Percentiles rank a stretch among this genome's conserved stretches.
These are phyloP conservation scores for Anoplopoma fimbria DNA, from an alignment of 2,113 vertebrate species.

Conservation along the genomic window DNA sequence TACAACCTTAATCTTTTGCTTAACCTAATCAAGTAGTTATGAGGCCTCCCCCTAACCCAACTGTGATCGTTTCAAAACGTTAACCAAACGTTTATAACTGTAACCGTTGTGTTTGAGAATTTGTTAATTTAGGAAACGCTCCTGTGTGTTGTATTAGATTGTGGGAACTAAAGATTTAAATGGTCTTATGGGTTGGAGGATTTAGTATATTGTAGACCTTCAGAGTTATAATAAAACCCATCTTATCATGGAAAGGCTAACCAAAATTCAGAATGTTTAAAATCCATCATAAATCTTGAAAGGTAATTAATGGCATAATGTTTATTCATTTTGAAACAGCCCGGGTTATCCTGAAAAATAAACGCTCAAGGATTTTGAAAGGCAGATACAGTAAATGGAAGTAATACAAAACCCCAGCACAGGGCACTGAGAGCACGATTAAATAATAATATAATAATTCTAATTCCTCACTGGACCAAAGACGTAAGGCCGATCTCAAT, in stretches of 20 bases:
- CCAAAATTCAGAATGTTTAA: not conserved
- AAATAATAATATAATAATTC: not conserved
- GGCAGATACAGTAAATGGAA: not conserved
- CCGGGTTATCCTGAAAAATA: not conserved
- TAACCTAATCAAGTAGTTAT: too few species aligned
- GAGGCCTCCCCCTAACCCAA: too few species aligned
- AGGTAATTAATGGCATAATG: not conserved
- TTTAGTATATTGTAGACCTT: not conserved
- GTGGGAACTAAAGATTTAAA: not conserved
- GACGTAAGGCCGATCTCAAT: not conserved
- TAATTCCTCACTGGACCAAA: not conserved
- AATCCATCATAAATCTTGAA: not conserved
- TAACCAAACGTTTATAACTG: too few species aligned
- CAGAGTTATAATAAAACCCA: not conserved
- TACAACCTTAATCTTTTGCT: too few species aligned
- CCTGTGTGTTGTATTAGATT: too few species aligned
- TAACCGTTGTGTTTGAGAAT: too few species aligned
- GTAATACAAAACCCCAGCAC: not conserved
- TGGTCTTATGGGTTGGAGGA: not conserved
- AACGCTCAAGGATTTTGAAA: not conserved
- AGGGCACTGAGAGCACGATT: not conserved
- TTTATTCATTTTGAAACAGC: not conserved
- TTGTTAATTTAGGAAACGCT: too few species aligned
- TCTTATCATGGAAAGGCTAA: not conserved
- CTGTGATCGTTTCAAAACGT: too few species aligned